A percentile compares a stretch with the other conserved stretches of the same genome.
Conservation (phyloP, 2,113 vertebrate genomes). For the Ammodytes marinus region DNA sequence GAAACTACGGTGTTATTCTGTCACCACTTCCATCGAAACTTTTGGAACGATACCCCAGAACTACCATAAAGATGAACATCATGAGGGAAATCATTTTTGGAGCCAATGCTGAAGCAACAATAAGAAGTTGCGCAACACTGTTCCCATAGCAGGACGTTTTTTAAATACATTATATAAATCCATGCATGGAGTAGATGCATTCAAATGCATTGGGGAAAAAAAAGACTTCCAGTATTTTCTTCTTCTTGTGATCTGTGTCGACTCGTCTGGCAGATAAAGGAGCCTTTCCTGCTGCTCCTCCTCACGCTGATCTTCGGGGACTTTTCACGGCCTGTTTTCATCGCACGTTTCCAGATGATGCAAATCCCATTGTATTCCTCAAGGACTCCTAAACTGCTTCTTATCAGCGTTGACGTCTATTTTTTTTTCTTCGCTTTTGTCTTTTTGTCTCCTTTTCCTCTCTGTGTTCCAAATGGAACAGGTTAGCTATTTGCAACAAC, state of each 20-base stretch:
- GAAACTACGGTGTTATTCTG: not conserved
- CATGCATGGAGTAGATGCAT: not conserved
- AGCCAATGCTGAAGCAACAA: not conserved
- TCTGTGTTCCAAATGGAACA: slow-evolving; percentile 46
- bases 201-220: slow-evolving; percentile 11
- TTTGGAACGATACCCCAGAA: not conserved
- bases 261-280: slow-evolving; percentile 60
- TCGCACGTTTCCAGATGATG: slow-evolving; percentile 69
- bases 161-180: not conserved
- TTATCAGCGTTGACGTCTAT: slow-evolving; percentile 62
- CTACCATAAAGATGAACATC: not conserved
- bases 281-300: slow-evolving; percentile 28
- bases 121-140: not conserved
- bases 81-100: not conserved
- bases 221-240: slow-evolving; percentile 51
- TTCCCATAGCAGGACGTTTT: not conserved
- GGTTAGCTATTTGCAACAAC: slow-evolving; percentile 49
- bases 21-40: not conserved
- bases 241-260: slow-evolving; percentile 44
- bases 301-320: slow-evolving; percentile 54
- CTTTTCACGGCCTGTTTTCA: slow-evolving; percentile 20
- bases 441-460: slow-evolving; percentile 42
- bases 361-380: slow-evolving; percentile 70
- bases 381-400: slow-evolving; percentile 66
- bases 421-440: slow-evolving; percentile 1